Base-by-base conservation (phyloP, 2,797 vertebrate species). In the Centropyge bicolor region DNA sequence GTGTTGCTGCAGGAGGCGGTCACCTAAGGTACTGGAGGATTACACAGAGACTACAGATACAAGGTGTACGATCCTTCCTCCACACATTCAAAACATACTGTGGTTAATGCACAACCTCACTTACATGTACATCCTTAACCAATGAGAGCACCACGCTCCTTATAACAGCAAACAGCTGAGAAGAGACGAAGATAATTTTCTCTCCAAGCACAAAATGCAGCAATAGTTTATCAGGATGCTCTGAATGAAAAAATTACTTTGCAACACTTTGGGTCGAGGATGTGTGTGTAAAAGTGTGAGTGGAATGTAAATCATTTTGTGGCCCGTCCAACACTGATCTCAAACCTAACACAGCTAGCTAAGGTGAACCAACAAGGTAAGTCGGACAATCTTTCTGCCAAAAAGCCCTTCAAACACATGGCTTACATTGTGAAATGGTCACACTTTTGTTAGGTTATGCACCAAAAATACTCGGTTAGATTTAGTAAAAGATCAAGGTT, bases 1-100 rank as follows among this genome's bases (percentile, higher is more conserved):
- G 57, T 8, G 27, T 19, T 74, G 57, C 75, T 63, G 54, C 80
- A 82, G 59, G 40, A 67, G 60, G 55, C 5, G 38, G 46, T 52
- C 72, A 73, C 27, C 57, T 4, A 20, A 73, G 36, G 27, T 35
- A 46, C 67, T 49, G 24, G 36, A 8, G 6, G 5, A 79, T 72
- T 66, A 70, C 5, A 27, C 16, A 63, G 31, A 0, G 59, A 46
- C 5, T 10, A 22, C n/a, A 70, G 9, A 65, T 19, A 60, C 27
- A 22, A 38, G 3, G 11, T 40, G 14, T 59, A 0, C n/a, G 31
- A 27, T 38, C 17, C 49, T 55, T 62, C 49, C 17, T 46, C 11
- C 27, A 13, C 45, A 54, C 0, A 57, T 20, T 64, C 12, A 36
- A 17, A 49, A 55, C n/a, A 59, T n/a, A 4, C 9, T 43, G 40